Conservation (phyloP, 2,113 vertebrate species). For the Columba livia region DNA sequence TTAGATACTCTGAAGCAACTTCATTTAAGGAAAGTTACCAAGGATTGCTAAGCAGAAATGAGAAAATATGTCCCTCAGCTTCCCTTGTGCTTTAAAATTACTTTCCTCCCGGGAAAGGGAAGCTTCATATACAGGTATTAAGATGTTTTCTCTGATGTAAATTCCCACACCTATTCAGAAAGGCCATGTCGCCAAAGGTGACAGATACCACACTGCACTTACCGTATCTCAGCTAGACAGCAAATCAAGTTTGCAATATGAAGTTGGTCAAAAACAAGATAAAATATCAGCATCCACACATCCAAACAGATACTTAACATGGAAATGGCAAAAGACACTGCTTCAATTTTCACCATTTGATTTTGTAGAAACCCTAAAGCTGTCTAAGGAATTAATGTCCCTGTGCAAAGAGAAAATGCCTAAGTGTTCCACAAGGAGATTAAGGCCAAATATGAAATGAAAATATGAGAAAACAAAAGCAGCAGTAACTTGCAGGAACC, state of each 20-base stretch:
- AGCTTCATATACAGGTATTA: neutral
- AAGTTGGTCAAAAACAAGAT: constrained; percentile 36
- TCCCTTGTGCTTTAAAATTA: neutral
- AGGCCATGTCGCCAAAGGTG: constrained; percentile 16
- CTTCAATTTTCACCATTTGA: constrained; percentile 21
- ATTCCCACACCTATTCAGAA: neutral
- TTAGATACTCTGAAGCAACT: neutral
- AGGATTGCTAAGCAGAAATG: neutral
- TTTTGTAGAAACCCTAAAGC: constrained; percentile 43
- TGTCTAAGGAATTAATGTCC: constrained; percentile 12
- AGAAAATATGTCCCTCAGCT: neutral
- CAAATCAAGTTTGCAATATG: constrained; percentile 6
- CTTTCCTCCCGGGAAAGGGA: neutral
- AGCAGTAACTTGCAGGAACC: constrained; percentile 1
- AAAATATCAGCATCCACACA: constrained; percentile 38
- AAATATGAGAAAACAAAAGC: constrained; percentile 14
- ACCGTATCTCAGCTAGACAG: neutral
- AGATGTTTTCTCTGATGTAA: constrained; percentile 2
- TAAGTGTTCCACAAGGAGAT: constrained; percentile 14
- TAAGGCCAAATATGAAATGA: neutral
- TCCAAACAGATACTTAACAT: constrained; percentile 42
- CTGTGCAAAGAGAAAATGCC: constrained; percentile 23
- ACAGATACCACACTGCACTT: constrained; percentile 11
- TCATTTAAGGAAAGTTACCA: neutral
- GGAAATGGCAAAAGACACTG: constrained; percentile 25